phyloP scores from a whole-genome alignment of 2,113 vertebrate species.

The Tychaedon coryphoeus region DNA sequence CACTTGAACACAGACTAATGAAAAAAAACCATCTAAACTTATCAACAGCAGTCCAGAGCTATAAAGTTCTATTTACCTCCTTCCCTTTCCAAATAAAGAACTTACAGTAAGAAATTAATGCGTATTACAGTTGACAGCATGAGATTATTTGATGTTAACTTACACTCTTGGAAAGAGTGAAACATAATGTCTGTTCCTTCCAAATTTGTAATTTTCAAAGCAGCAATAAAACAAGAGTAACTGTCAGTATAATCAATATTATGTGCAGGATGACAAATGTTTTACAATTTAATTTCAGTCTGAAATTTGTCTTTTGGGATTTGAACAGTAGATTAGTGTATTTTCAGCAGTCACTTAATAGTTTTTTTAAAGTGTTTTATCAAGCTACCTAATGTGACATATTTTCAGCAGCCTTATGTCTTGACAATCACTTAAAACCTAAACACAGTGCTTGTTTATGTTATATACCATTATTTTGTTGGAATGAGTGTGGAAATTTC shows the following conservation, averaged over 20 bases:
- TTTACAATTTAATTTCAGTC: slow-evolving; percentile 15
- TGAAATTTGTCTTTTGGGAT: slow-evolving; percentile 31
- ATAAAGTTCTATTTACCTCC: neutral
- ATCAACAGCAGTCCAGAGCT: neutral
- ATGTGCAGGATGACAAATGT: slow-evolving; percentile 1
- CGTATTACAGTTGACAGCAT: neutral
- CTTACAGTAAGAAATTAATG: neutral
- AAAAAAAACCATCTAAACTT: neutral
- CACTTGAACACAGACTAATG: neutral
- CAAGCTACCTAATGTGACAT: neutral
- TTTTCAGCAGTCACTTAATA: neutral
- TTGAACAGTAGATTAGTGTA: neutral
- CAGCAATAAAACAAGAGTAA: slow-evolving; percentile 23
- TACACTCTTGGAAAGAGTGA: neutral
- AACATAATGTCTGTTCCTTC: neutral
- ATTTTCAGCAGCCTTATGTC: neutral
- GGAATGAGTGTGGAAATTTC: neutral
- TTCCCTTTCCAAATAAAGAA: neutral
- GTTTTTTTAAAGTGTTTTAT: neutral
- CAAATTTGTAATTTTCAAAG: slow-evolving; percentile 14
- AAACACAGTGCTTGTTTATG: neutral
- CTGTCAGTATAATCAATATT: slow-evolving; percentile 44
- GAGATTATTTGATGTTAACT: neutral
- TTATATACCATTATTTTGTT: neutral
- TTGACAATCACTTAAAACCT: neutral